Conservation (phyloP, 2,113 vertebrate genomes). For the Eupsittula cactorum region DNA sequence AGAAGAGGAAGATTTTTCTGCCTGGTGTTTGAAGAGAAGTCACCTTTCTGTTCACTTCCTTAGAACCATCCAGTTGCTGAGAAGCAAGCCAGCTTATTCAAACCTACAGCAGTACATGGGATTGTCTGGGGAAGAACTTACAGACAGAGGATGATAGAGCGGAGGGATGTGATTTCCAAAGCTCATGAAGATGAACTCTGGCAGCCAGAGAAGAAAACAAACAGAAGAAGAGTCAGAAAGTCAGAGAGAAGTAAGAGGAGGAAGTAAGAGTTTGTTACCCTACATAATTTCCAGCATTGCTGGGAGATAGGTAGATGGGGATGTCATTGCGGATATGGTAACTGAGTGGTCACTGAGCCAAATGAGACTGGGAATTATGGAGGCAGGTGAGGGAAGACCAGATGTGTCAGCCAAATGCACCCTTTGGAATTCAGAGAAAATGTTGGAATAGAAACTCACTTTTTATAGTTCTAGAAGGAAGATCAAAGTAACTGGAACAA, state of each 20-base stretch:
- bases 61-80: not conserved
- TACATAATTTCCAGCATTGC: not conserved
- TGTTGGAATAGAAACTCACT: not conserved
- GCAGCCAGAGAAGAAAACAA: not conserved
- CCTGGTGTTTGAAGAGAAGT: not conserved
- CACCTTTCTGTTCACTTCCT: not conserved
- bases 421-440: not conserved
- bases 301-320: not conserved
- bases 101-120: not conserved
- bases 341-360: not conserved
- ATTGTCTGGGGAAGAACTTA: not conserved
- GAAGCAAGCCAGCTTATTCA: not conserved
- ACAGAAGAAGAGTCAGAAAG: not conserved
- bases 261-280: not conserved
- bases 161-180: not conserved
- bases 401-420: not conserved
- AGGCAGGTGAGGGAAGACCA: not conserved
- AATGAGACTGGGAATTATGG: not conserved
- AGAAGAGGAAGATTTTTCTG: not conserved
- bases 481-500: not conserved
- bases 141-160: rapidly evolving
- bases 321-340: not conserved
- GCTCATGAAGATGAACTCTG: not conserved
- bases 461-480: not conserved
- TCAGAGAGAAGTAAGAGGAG: not conserved